phyloP scores from a whole-genome alignment of 2,797 vertebrate species.

The Gymnoscopelus microlampas region DNA sequence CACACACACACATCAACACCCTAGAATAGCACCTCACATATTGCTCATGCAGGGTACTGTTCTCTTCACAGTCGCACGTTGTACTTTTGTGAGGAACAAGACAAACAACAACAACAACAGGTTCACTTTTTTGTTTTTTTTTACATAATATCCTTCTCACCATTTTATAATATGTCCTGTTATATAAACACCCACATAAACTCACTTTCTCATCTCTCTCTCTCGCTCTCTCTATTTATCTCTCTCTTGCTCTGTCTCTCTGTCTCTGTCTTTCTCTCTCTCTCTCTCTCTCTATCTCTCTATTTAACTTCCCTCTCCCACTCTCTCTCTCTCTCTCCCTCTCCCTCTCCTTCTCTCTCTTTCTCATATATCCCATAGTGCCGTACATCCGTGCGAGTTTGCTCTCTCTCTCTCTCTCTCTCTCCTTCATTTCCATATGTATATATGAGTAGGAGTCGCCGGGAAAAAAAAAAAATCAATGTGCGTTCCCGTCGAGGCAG shows the following conservation, averaged over 20 bases:
- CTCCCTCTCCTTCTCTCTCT: constrained; percentile 8
- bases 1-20: constrained; percentile 44
- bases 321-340: not conserved
- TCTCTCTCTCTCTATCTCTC: constrained; percentile 6
- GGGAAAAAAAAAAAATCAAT: constrained; percentile 58
- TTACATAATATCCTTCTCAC: constrained; percentile 10
- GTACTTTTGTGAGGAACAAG: constrained; percentile 53
- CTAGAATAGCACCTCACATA: constrained; percentile 63
- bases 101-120: constrained; percentile 50
- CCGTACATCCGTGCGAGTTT: constrained; percentile 27
- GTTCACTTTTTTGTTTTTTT: constrained; percentile 18
- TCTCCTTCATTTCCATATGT: constrained; percentile 50
- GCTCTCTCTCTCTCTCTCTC: not conserved
- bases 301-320: constrained; percentile 21
- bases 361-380: not conserved
- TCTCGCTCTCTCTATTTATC: not conserved
- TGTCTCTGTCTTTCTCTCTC: constrained; percentile 1
- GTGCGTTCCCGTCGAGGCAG: constrained; percentile 49
- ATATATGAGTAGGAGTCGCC: constrained; percentile 48
- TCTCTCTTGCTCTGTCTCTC: not conserved
- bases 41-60: constrained; percentile 54
- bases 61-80: constrained; percentile 61
- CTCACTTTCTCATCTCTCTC: not conserved
- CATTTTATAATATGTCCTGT: not conserved
- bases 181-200: not conserved